Percentiles rank a stretch among this genome's conserved stretches.
Evolutionary conservation across 2,888 invertebrate genomes (phyloP).

Genomic region (Caenorhabditis sinica): DNA sequence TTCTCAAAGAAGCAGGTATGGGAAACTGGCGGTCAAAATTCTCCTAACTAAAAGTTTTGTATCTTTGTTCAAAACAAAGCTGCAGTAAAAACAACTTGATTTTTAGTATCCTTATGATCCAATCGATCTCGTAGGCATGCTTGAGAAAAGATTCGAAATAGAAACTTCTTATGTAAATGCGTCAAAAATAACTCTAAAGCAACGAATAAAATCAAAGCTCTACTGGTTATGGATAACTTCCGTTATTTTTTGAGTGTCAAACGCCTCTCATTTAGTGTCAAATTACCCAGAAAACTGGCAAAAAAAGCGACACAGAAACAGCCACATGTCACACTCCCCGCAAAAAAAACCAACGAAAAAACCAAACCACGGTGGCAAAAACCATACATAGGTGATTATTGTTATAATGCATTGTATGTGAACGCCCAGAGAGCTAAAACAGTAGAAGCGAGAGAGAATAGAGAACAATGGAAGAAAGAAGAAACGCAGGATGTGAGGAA

Average conservation of each 20-base stretch:
- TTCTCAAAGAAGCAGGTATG: too few relatives aligned
- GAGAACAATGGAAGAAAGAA: conserved; percentile 18
- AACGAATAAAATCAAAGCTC: background rate
- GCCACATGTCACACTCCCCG: too few relatives aligned
- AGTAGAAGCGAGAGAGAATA: conserved; percentile 24
- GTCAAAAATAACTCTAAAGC: background rate
- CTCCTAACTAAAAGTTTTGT: too few relatives aligned
- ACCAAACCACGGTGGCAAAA: conserved; percentile 30
- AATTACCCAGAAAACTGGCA: conserved; percentile 1
- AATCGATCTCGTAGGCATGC: too few relatives aligned
- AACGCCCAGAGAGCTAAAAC: conserved; percentile 17
- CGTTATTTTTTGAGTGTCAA: background rate
- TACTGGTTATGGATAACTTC: background rate
- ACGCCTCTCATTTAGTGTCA: background rate
- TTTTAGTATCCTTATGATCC: too few relatives aligned
- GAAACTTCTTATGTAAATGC: too few relatives aligned
- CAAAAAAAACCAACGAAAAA: background rate
- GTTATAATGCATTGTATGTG: conserved; percentile 31
- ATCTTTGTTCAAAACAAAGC: background rate
- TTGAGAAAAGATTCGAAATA: too few relatives aligned
- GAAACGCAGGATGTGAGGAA: conserved; percentile 41
- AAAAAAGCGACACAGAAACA: conserved; percentile 7
- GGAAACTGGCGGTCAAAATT: too few relatives aligned
- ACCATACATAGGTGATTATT: conserved; percentile 3
- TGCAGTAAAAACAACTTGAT: too few relatives aligned